Evolutionary conservation across 2,113 vertebrate genomes (phyloP), one percentile per base, ranked within the genome.

Genomic region (Atractosteus spatula): DNA sequence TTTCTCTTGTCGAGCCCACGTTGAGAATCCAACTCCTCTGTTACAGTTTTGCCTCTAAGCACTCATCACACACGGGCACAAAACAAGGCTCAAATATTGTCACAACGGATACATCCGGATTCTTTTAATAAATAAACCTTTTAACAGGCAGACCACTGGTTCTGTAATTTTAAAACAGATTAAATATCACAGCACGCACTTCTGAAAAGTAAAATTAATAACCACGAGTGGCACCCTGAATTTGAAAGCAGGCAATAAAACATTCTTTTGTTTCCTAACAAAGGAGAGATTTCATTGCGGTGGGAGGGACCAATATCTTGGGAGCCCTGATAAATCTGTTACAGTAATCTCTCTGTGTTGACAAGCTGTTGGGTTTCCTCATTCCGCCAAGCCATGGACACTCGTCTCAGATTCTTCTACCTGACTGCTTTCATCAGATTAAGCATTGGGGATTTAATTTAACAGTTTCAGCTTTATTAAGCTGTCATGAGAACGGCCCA

Each of bases 381-480:
- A 80, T 43, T 84, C 78, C 71, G 83, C 73, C 77, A 81, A 78
- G 81, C 67, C 86, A 66, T 62, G 82, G 83, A 85, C 77, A 82
- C 71, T 78, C 77, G 73, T 82, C 84, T 83, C 75, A 77, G 74
- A 81, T 76, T 82, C 72, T 83, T 85, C 87, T 84, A 79, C 86
- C 81, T 83, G 79, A 81, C 77, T 81, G 77, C 78, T 80, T 83
- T 85, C 81, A 88, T 90, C 87, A 89, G 83, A 85, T 86, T 86
- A 92, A 89, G 78, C 80, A 91, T 91, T 86, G 85, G 77, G 86
- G 88, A 91, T 92, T 93, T 92, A 91, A 87, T 92, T 92, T 91
- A 93, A 90, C 87, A 91, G 88, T 91, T 92, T 88, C 86, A 86
- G 84, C 82, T 93, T 94, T 94, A 93, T 93, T 93, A 91, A 89